Evolutionary conservation across 2,113 vertebrate genomes (phyloP).

Genomic region (Leptodactylus fuscus): DNA sequence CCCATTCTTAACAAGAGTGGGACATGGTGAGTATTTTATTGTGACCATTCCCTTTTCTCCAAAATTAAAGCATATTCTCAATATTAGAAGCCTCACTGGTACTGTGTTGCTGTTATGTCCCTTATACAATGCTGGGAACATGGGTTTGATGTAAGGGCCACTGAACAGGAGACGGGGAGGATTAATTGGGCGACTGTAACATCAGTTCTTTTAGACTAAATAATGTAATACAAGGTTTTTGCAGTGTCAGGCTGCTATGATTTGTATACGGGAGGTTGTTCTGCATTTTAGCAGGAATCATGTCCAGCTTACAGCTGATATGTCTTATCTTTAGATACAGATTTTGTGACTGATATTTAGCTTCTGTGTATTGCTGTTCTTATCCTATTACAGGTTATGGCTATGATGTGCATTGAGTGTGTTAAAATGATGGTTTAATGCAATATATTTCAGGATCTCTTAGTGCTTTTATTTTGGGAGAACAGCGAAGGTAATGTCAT

Average conservation of each 20-base stretch:
- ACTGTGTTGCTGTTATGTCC: neutral
- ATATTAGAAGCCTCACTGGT: neutral
- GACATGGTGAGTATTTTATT: conserved; percentile 84
- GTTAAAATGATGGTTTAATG: neutral
- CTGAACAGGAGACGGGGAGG: neutral
- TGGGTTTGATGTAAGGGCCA: neutral
- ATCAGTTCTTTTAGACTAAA: conserved; percentile 10
- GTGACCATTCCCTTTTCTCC: neutral
- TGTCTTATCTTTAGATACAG: neutral
- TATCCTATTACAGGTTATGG: neutral
- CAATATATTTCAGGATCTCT: neutral
- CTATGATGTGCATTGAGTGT: neutral
- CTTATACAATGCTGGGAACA: neutral
- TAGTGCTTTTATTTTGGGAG: neutral
- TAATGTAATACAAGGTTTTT: neutral
- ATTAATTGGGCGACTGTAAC: conserved; percentile 32
- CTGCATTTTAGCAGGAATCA: conserved; percentile 17
- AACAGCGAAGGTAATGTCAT: neutral
- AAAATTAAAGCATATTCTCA: neutral
- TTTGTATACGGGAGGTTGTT: neutral
- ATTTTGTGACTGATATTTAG: neutral
- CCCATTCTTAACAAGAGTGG: conserved; percentile 91
- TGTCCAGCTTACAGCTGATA: conserved; percentile 1
- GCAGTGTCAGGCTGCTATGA: neutral
- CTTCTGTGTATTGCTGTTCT: no score